phyloP scores from a whole-genome alignment of 2,888 invertebrate species.

The Pteria penguin region DNA sequence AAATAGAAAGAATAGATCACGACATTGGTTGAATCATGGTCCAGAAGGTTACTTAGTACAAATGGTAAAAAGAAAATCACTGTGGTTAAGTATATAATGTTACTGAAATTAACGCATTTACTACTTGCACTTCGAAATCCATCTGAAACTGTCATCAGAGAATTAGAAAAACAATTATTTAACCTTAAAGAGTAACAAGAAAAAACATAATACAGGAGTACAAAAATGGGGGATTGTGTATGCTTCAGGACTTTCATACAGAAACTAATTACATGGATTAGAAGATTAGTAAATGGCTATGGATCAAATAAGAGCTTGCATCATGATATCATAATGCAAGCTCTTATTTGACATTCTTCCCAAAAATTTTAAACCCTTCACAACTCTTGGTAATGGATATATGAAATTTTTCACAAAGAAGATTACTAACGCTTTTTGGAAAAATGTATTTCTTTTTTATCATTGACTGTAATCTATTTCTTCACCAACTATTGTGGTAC shows the following conservation, averaged over 20 bases:
- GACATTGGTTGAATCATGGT: constrained; percentile 3
- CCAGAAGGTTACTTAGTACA: constrained; percentile 14
- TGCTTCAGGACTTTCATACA: constrained; percentile 6
- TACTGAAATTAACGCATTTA: constrained; percentile 18
- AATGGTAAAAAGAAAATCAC: constrained; percentile 29
- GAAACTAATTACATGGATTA: constrained; percentile 19
- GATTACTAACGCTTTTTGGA: not conserved
- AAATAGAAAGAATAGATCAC: no score
- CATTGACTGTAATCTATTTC: not conserved
- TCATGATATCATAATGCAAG: not conserved
- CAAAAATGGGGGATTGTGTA: constrained; percentile 20
- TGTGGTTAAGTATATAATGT: constrained; percentile 13
- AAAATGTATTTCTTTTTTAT: not conserved
- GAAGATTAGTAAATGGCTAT: not conserved
- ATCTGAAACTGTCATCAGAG: not conserved
- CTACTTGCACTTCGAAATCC: constrained; percentile 21
- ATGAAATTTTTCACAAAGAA: not conserved
- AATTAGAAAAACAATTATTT: constrained; percentile 12
- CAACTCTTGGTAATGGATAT: not conserved
- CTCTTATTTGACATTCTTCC: not conserved
- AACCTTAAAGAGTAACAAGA: constrained; percentile 15
- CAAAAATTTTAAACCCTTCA: not conserved
- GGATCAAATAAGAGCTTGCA: no score
- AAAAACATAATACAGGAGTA: constrained; percentile 17
- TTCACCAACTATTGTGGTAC: not conserved